Evolutionary conservation across 2,888 invertebrate species (phyloP).

Genomic region (Mechanitis mazaeus): DNA sequence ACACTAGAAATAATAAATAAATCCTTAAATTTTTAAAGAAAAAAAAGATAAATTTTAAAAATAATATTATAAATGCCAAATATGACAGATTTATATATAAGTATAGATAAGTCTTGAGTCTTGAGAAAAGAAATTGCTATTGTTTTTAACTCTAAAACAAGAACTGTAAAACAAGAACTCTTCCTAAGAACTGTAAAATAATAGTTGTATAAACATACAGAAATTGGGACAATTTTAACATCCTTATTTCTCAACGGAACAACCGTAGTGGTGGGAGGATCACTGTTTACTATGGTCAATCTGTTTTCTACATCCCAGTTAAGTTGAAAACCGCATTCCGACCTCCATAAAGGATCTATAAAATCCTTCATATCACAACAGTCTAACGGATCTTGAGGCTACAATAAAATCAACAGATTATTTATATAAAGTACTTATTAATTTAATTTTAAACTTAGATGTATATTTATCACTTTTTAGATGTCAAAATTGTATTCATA

Average conservation of each 20-base stretch:
- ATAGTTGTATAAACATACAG: constrained; percentile 41
- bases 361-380: constrained; percentile 60
- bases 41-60: no score
- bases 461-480: not conserved
- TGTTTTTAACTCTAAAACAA: not conserved
- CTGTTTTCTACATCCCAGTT: constrained; percentile 44
- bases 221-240: constrained; percentile 50
- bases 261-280: constrained; percentile 28
- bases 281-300: constrained; percentile 36
- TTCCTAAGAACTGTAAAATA: not conserved
- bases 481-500: not conserved
- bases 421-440: not conserved
- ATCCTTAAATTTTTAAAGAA: no score
- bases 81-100: no score
- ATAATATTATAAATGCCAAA: no score
- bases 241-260: constrained; percentile 38
- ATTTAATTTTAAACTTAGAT: not conserved
- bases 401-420: constrained; percentile 9
- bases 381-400: constrained; percentile 48
- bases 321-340: constrained; percentile 51
- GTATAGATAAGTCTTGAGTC: no score
- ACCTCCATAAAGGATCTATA: constrained; percentile 46
- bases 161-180: not conserved
- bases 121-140: no score
- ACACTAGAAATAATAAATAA: constrained; percentile 42